These are phyloP conservation scores for Drosophila paranaensis DNA, from an alignment of 2,888 invertebrate genomes.

Conservation along the genomic window DNA sequence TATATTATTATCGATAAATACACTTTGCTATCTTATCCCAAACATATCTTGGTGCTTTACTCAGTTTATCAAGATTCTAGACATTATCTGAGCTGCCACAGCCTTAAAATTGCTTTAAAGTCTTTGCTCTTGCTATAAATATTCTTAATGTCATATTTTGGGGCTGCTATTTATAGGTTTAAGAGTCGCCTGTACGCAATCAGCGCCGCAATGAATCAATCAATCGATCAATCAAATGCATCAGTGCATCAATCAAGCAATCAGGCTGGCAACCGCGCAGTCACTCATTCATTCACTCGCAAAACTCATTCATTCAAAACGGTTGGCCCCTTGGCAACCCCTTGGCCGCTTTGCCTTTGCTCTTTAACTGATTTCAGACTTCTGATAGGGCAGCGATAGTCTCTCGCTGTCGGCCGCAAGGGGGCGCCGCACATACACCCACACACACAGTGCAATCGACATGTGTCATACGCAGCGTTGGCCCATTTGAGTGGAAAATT, in stretches of 20 bases:
- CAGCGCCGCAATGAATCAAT: conserved; percentile 50
- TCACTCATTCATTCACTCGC: conserved; percentile 38
- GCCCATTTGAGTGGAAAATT: conserved; percentile 71
- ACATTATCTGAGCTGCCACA: background rate
- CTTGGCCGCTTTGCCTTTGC: conserved; percentile 19
- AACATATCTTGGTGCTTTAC: background rate
- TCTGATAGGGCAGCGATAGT: conserved; percentile 32
- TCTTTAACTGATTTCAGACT: conserved; percentile 38
- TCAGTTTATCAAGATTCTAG: background rate
- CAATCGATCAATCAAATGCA: conserved; percentile 60
- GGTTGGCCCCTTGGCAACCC: conserved; percentile 20
- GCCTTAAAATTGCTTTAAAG: background rate
- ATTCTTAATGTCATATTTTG: background rate
- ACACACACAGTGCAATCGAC: conserved; percentile 56
- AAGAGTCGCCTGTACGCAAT: conserved; percentile 17
- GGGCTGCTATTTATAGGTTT: background rate
- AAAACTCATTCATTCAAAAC: conserved; percentile 65
- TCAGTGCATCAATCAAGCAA: conserved; percentile 64
- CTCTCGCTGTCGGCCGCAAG: conserved; percentile 32
- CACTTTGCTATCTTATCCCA: background rate
- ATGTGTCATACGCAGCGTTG: conserved; percentile 69
- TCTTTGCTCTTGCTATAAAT: background rate
- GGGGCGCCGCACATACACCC: conserved; percentile 25
- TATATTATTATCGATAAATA: background rate
- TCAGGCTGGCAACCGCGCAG: conserved; percentile 50